Evolutionary conservation across 2,888 invertebrate genomes (phyloP).

Genomic region (Pachymerium ferrugineum): DNA sequence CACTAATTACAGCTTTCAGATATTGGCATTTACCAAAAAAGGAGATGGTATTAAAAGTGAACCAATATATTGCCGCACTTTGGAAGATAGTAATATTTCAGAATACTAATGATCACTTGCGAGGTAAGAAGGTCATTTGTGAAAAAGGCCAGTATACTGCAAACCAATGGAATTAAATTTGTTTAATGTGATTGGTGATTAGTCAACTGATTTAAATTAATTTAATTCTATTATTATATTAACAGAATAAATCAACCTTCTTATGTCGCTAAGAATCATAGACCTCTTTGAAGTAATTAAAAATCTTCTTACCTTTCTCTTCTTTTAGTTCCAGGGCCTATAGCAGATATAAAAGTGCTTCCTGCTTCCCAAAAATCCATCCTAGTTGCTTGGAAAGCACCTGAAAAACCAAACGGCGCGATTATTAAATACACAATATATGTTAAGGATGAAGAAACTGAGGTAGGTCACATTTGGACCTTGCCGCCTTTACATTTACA

Average conservation of each 20-base stretch:
- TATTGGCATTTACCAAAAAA: constrained; percentile 47
- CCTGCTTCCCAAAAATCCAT: background rate
- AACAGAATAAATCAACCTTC: too few species aligned
- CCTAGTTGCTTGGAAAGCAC: background rate
- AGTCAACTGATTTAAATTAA: too few species aligned
- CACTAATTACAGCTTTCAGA: constrained; percentile 48
- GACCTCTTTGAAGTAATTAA: background rate
- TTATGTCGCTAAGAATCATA: too few species aligned
- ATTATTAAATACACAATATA: constrained; percentile 4
- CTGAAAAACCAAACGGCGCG: constrained; percentile 8
- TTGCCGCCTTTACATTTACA: background rate
- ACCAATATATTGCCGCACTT: constrained; percentile 44
- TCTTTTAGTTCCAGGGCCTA: constrained; percentile 3
- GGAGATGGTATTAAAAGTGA: constrained; percentile 47
- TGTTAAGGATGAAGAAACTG: background rate
- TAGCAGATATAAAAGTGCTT: background rate
- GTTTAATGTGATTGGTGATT: too few species aligned
- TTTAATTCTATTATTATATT: too few species aligned
- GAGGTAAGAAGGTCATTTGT: too few species aligned
- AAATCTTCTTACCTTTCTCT: constrained; percentile 41
- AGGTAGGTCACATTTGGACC: background rate
- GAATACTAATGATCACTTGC: too few species aligned
- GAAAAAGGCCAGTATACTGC: too few species aligned
- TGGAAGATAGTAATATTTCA: constrained; percentile 30
- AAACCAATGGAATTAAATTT: too few species aligned